Base-by-base conservation (phyloP, 2,888 invertebrate genomes). In the Ophion costatus region DNA sequence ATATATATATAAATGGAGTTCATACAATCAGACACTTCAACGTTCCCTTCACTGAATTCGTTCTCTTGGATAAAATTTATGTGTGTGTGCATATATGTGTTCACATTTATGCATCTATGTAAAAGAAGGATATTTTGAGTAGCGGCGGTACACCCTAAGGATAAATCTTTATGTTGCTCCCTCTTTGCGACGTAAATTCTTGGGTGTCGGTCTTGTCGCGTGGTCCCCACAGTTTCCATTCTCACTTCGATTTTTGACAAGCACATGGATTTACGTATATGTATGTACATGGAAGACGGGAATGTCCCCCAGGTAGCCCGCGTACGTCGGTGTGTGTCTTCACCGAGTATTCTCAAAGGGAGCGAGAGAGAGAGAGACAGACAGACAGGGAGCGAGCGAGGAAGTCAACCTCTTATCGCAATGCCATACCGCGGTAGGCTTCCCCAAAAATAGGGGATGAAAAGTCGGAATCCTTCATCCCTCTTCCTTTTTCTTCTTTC, bases 321-420 rank as follows among this genome's bases (percentile, higher is more conserved):
- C 3, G 56, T 71, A 17, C 59, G 61, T 59, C 73, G 11, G 38
- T 22, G 20, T 10, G 57, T 56, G 71, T 57, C 78, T 80, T 33
- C 76, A 71, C 67, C 38, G 67, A 17, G 42, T 82, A 78, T 6
- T 6, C 79, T 86, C 77, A 80, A 83, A 78, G 75, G 77, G 5
- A 6, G 38, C 7, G 2, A 14, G 51, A 51, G 51, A 51, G 51
- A 51, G 51, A 51, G 17, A 51, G 51, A 17, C 1, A 51, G 51
- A 51, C 6, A 38, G 38, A 38, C 6, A 38, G 38, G 6, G 38
- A 7, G 38, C 2, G 38, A 38, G 38, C 6, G 45, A 83, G 24
- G 80, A 85, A 84, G 83, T 85, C 78, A 85, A 86, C 85, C 83
- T 83, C 80, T 75, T 83, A 82, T 76, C 82, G 80, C 67, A 83